Evolutionary conservation across 1,140 invertebrate species (phyloP), one percentile per base, ranked within the genome.

Genomic region (Drosophila triauraria): DNA sequence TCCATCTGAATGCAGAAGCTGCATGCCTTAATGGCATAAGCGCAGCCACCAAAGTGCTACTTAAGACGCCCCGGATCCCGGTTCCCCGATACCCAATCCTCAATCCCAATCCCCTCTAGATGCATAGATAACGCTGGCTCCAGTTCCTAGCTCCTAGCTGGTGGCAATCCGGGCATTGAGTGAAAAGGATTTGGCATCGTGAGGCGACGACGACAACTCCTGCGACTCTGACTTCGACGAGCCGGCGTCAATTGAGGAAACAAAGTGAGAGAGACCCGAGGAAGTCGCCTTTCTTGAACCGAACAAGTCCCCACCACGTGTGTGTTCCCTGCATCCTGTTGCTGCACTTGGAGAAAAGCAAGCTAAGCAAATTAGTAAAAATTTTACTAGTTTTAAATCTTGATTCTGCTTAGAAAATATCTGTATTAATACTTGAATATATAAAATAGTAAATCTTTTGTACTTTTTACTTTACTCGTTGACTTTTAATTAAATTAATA

Each of bases 1-100:
- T 58, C 48, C 77, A 83, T 74, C 42, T 87, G 75, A 87, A 87
- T 80, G 77, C 57, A 74, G 58, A 65, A 65, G 71, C 32, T 68
- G 64, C 77, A 78, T 80, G 72, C 65, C 61, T 84, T 80, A 88
- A 87, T 78, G 67, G 84, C 84, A 88, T 87, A 84, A 80, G 84
- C 70, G 68, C 77, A 84, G 83, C 44, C 63, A 72, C 43, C 50
- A 62, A 80, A 82, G 79, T 87, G 83, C 82, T 81, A 84, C 85
- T 88, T 90, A 90, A 84, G 84, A 65, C 63, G 70, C 62, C 48
- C 38, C 23, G 35, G 68, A 53, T 54, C 27, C 62, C 64, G 53
- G 53, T 3, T 27, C 63, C 58, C 43, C 30, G 20, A 46, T 46
- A 17, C 32, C 9, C 63, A 20, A 20, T 32, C 23, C 30, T n/a